Base-by-base conservation (phyloP, 1,140 invertebrate species). In the Apolygus lucorum region DNA sequence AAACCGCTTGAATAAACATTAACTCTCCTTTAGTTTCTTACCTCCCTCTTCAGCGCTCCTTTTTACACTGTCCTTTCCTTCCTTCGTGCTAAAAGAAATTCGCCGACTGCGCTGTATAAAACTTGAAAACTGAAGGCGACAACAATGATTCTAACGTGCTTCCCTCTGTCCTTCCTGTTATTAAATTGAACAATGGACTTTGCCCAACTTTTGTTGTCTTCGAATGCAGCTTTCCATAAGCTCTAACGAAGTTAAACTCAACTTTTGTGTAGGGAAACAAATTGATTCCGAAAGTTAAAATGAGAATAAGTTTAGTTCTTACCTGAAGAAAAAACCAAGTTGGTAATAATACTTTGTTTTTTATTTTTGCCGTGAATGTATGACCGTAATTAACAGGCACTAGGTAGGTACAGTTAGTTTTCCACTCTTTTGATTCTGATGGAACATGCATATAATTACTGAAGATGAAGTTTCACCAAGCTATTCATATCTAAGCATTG, bases 91-190 rank as follows among this genome's bases (percentile, higher is more conserved):
- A 17, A 42, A 17, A 42, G 34, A 42, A 42, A 42, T 8, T 42
- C 34, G 34, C 34, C 4, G 34, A 42, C 34, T 42, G 17, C 34
- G 34, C 4, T 42, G 34, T 4, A 42, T n/a, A 42, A 42, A 42
- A 42, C 34, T 42, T 42, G 34, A 59, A 59, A 59, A 13, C 54
- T 59, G 54, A 17, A 59, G 22, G 54, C 54, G 54, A 59, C 54
- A 59, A 59, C 22, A 59, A 59, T 59, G 22, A 59, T 59, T 59
- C 34, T 22, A 59, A 11, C 54, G 54, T 59, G 8, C 54, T 24
- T 13, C 22, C 54, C 22, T 59, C 22, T 13, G 2, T 59, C 13
- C 54, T 49, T 17, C 34, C 34, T 17, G 8, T 17, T 11, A 8
- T 49, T 59, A 13, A 22, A 59, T 24, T 59, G 54, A 59, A 59